These are phyloP conservation scores for Upupa epops DNA, from an alignment of 2,113 vertebrate genomes.

Conservation along the genomic window DNA sequence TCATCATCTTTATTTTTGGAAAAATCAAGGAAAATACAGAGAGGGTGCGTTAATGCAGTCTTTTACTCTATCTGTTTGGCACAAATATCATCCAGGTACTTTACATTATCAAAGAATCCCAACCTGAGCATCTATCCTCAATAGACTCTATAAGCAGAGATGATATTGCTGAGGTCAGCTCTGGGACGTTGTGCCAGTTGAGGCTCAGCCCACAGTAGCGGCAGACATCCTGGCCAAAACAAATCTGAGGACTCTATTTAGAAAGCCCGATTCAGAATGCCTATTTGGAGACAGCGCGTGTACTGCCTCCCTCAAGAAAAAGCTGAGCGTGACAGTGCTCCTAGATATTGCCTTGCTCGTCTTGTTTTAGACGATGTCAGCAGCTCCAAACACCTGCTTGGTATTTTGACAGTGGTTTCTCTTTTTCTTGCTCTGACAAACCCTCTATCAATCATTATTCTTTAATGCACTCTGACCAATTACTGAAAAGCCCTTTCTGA, in stretches of 20 bases:
- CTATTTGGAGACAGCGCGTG: not conserved
- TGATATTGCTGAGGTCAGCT: not conserved
- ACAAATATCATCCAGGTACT: not conserved
- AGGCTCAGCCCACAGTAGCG: not conserved
- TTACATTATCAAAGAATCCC: not conserved
- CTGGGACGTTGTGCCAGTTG: not conserved
- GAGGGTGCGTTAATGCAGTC: not conserved
- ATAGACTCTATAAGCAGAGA: not conserved
- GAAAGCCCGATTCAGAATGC: not conserved
- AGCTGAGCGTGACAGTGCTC: not conserved
- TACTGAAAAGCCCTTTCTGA: not conserved
- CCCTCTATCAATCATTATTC: not conserved
- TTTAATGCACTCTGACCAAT: not conserved
- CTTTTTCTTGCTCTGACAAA: not conserved
- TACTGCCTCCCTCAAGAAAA: not conserved
- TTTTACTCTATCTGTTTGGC: not conserved
- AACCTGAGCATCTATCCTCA: not conserved
- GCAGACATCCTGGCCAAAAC: not conserved
- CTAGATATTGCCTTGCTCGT: not conserved
- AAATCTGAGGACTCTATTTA: not conserved
- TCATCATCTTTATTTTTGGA: too few species aligned
- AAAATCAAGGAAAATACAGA: not conserved
- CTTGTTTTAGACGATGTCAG: not conserved
- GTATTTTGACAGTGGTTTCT: not conserved
- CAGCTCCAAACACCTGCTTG: not conserved